These are phyloP conservation scores for Rhingia campestris DNA, from an alignment of 2,888 invertebrate genomes.

Conservation along the genomic window DNA sequence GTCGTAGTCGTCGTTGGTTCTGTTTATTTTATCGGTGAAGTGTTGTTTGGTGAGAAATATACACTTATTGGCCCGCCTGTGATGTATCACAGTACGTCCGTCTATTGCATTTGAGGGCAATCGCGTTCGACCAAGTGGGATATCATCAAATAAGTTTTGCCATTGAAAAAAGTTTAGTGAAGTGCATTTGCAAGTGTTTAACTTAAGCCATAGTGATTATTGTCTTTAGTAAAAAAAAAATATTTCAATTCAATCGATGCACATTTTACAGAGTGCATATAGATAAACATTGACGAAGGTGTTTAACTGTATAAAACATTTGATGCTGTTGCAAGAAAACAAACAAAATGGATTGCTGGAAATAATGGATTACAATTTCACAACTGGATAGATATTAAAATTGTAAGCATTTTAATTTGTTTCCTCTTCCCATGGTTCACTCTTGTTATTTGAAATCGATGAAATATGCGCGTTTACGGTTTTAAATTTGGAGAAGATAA, in stretches of 20 bases:
- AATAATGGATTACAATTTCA: slow-evolving; percentile 65
- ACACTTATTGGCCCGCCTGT: slow-evolving; percentile 6
- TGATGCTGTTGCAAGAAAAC: slow-evolving; percentile 18
- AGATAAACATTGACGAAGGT: slow-evolving; percentile 39
- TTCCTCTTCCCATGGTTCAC: neutral
- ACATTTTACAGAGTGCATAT: slow-evolving; percentile 37
- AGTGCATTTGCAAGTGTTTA: slow-evolving; percentile 60
- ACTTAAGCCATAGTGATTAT: slow-evolving; percentile 13
- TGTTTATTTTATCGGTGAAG: slow-evolving; percentile 46
- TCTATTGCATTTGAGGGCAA: neutral
- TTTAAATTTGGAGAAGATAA: no score
- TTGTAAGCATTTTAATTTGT: slow-evolving; percentile 32
- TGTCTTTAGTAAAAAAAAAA: slow-evolving; percentile 36
- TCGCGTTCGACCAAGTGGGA: neutral
- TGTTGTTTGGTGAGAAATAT: slow-evolving; percentile 51
- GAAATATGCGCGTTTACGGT: neutral
- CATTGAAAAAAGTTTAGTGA: slow-evolving; percentile 40
- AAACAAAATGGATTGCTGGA: slow-evolving; percentile 19
- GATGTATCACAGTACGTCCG: slow-evolving; percentile 5
- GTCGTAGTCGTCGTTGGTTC: neutral
- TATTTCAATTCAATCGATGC: slow-evolving; percentile 29
- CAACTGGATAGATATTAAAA: slow-evolving; percentile 43
- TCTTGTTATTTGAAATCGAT: neutral
- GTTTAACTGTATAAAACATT: slow-evolving; percentile 29
- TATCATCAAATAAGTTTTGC: slow-evolving; percentile 6